Base-by-base conservation (phyloP, 2,888 invertebrate genomes). In the Acanthacorydalis orientalis region DNA sequence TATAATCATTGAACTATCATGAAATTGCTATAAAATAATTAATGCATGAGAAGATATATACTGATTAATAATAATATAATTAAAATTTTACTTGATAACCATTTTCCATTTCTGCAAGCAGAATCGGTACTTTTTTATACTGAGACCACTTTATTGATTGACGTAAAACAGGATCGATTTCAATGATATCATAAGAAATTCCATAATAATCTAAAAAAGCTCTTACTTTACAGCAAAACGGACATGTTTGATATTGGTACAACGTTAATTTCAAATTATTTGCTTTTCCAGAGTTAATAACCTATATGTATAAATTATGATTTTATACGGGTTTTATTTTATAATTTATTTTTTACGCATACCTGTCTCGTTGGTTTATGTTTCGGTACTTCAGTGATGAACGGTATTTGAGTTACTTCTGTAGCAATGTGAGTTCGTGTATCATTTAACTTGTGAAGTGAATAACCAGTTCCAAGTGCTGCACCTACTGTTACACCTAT, bases 231-330 rank as follows among this genome's bases (percentile, higher is more conserved):
- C 93, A 95, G 66, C 96, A 96, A 65, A 96, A 97, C 1, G 97
- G 97, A 60, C 97, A 98, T 0, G 93, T 93, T 58, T 93, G 87
- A 62, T 93, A 98, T 70, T 98, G 98, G 61, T 88, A 98, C 14
- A 98, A 69, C 0, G 88, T 83, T 42, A 98, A 66, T 55, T 90
- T 81, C 49, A 92, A 67, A 31, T 81, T 80, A 41, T 72, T 72
- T 1, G 60, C 67, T 59, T 88, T 86, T 4, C 71, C 67, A 0
- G 79, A 73, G 59, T 75, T 79, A 10, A 73, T 55, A 47, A 84
- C 68, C 78, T 86, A 58, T 49, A 72, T 6, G 10, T 9, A 37
- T 37, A 37, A 37, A 37, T 7, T 37, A 11, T 4, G 37, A 37
- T 37, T 37, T 12, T 38, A 9, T 38, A 15, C 10, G 6, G 23